Percentiles rank a stretch among this genome's conserved stretches.
phyloP scores from a whole-genome alignment of 2,113 vertebrate genomes.

The Capreolus pygargus region DNA sequence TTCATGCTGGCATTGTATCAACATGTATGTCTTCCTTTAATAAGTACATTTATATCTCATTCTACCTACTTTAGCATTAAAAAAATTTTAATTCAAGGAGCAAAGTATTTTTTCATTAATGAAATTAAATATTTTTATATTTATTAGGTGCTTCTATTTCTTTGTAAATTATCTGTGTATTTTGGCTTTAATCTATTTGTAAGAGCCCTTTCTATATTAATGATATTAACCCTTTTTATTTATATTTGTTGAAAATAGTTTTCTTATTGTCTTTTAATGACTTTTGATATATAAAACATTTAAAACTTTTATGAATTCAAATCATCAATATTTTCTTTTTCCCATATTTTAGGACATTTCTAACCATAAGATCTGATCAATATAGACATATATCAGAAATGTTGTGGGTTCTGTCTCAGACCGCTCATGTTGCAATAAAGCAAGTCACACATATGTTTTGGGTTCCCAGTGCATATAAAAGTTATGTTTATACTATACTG shows the following conservation, averaged over 20 bases:
- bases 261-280: background rate
- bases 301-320: background rate
- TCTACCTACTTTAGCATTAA: background rate
- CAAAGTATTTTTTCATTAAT: background rate
- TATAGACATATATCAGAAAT: background rate
- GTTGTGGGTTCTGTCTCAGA: background rate
- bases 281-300: background rate
- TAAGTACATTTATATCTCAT: background rate
- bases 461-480: background rate
- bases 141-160: background rate
- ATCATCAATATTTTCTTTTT: background rate
- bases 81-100: background rate
- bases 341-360: background rate
- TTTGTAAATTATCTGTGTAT: background rate
- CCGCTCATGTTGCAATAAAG: background rate
- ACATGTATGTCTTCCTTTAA: background rate
- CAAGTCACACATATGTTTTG: accelerated
- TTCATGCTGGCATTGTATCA: background rate
- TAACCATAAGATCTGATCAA: background rate
- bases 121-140: background rate
- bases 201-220: background rate
- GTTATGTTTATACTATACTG: background rate
- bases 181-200: background rate
- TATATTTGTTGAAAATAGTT: background rate
- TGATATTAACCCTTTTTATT: background rate